Evolutionary conservation across 2,888 invertebrate genomes (phyloP).

Genomic region (Agrotis segetum): DNA sequence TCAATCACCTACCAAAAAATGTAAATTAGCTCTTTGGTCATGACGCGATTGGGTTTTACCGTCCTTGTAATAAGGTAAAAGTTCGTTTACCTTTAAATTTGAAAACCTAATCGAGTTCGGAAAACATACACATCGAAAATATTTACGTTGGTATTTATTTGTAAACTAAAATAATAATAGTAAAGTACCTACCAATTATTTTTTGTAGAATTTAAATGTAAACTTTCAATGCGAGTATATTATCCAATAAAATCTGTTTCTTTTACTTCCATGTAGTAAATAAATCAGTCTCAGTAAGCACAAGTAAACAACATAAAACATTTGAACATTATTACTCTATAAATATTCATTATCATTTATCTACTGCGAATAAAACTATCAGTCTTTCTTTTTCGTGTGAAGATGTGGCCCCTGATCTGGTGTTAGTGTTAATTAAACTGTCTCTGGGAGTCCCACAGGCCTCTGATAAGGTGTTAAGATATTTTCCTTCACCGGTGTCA

Average conservation of each 20-base stretch:
- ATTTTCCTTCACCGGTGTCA: too few relatives aligned
- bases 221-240: neutral
- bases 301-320: conserved; percentile 28
- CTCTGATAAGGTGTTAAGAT: too few relatives aligned
- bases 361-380: neutral
- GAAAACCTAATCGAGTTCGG: conserved; percentile 9
- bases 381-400: too few relatives aligned
- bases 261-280: conserved; percentile 1
- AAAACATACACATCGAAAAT: conserved; percentile 22
- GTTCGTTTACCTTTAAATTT: conserved; percentile 13
- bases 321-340: conserved; percentile 34
- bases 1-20: too few relatives aligned
- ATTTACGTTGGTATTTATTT: conserved; percentile 1
- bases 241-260: neutral
- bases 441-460: too few relatives aligned
- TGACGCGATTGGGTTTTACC: neutral
- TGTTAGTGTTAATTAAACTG: too few relatives aligned
- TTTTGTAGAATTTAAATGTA: neutral
- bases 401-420: too few relatives aligned
- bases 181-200: neutral
- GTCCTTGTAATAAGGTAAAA: conserved; percentile 31
- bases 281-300: conserved; percentile 9
- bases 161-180: neutral
- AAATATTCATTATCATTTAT: conserved; percentile 33
- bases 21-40: too few relatives aligned